A percentile compares a stretch with the other conserved stretches of the same genome.
Conservation (phyloP, 2,113 vertebrate species). For the Takifugu bimaculatus region DNA sequence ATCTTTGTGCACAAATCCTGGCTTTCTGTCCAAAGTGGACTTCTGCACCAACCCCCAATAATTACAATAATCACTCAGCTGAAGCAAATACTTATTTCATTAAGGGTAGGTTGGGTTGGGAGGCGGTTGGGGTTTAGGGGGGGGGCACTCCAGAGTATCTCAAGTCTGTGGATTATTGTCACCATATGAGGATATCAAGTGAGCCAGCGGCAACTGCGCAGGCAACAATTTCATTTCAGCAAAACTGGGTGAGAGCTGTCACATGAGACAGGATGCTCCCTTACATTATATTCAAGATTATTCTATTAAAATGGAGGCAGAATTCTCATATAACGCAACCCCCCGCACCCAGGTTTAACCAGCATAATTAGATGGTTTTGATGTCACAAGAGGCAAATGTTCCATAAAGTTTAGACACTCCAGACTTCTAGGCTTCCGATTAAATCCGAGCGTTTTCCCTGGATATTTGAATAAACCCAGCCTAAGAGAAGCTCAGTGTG, state of each 20-base stretch:
- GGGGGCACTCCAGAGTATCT: slow-evolving; percentile 26
- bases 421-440: background rate
- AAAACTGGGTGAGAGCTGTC: background rate
- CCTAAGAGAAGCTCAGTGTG: background rate
- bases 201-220: slow-evolving; percentile 4
- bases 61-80: slow-evolving; percentile 73
- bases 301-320: too few relatives aligned
- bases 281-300: too few relatives aligned
- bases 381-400: too few relatives aligned
- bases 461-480: too few relatives aligned
- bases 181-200: slow-evolving; percentile 25
- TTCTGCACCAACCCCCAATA: slow-evolving; percentile 34
- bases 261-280: background rate
- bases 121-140: background rate
- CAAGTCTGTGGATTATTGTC: slow-evolving; percentile 43
- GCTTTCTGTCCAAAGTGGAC: slow-evolving; percentile 42
- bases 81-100: slow-evolving; percentile 71
- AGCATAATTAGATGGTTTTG: too few relatives aligned
- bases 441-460: too few relatives aligned
- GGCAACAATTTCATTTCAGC: slow-evolving; percentile 3
- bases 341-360: too few relatives aligned
- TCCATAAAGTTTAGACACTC: background rate
- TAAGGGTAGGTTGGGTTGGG: slow-evolving; percentile 17
- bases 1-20: slow-evolving; percentile 29
- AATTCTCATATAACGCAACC: too few relatives aligned